Evolutionary conservation across 1,140 invertebrate genomes (phyloP).

Genomic region (Apocrypta bakeri): DNA sequence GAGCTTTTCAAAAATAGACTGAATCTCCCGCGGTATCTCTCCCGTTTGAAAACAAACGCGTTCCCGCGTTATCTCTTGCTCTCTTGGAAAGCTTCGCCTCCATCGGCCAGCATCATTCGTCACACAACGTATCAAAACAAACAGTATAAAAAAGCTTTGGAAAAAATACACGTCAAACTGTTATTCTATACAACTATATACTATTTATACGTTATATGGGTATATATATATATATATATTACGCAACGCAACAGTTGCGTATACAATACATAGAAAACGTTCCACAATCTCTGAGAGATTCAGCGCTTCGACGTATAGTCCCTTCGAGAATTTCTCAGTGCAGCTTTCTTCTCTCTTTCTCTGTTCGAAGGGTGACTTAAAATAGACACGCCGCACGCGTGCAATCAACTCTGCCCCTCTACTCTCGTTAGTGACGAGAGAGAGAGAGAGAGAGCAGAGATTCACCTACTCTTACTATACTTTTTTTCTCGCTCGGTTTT

Average conservation of each 20-base stretch:
- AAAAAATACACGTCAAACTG: neutral
- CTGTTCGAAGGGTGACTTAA: slow-evolving; percentile 45
- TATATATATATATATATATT: neutral
- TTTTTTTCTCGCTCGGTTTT: neutral
- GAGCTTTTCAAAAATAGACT: neutral
- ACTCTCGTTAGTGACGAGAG: neutral
- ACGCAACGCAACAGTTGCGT: neutral
- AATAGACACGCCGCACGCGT: slow-evolving; percentile 44
- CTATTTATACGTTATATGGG: neutral
- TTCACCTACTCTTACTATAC: neutral
- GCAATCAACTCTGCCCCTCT: slow-evolving; percentile 38
- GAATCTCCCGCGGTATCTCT: neutral
- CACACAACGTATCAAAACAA: neutral
- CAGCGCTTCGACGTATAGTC: neutral
- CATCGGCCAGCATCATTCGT: neutral
- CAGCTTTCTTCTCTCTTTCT: slow-evolving; percentile 28
- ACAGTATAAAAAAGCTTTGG: neutral
- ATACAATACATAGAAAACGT: neutral
- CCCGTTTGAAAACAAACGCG: neutral
- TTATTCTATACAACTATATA: neutral
- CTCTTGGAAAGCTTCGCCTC: neutral
- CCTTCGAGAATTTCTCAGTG: slow-evolving; percentile 11
- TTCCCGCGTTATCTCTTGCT: neutral
- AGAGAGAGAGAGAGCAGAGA: no score
- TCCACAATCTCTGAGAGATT: neutral